Evolutionary conservation across 2,797 vertebrate genomes (phyloP).

Genomic region (Tragelaphus eurycerus): DNA sequence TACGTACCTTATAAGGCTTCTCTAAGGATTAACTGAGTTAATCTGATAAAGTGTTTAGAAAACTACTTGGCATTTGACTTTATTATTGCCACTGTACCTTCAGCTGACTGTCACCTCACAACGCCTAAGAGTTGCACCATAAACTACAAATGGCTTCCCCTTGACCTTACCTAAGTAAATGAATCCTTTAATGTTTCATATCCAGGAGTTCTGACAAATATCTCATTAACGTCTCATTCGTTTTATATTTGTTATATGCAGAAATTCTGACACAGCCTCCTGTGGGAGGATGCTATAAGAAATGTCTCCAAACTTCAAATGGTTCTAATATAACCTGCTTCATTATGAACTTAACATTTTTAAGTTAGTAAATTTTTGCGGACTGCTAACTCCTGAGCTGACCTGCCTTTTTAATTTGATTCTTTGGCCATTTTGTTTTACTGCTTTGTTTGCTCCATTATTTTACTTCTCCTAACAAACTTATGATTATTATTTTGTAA

Average conservation of each 20-base stretch:
- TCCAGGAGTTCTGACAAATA: background rate
- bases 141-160: background rate
- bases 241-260: background rate
- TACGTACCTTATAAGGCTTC: background rate
- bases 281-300: background rate
- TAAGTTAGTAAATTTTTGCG: background rate
- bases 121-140: background rate
- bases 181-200: background rate
- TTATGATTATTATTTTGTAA: background rate
- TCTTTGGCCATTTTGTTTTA: background rate
- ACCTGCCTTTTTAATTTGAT: background rate
- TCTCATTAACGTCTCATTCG: background rate
- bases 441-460: background rate
- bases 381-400: background rate
- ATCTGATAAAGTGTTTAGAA: background rate
- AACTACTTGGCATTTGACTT: background rate
- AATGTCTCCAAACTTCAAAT: background rate
- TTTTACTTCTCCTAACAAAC: conserved; percentile 24
- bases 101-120: background rate
- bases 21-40: background rate
- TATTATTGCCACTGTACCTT: background rate
- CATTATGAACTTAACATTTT: background rate
- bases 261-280: background rate
- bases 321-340: background rate
- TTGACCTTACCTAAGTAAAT: rapidly evolving